Base-by-base conservation (phyloP, 1,140 invertebrate genomes). In the Hylaeus anthracinus region DNA sequence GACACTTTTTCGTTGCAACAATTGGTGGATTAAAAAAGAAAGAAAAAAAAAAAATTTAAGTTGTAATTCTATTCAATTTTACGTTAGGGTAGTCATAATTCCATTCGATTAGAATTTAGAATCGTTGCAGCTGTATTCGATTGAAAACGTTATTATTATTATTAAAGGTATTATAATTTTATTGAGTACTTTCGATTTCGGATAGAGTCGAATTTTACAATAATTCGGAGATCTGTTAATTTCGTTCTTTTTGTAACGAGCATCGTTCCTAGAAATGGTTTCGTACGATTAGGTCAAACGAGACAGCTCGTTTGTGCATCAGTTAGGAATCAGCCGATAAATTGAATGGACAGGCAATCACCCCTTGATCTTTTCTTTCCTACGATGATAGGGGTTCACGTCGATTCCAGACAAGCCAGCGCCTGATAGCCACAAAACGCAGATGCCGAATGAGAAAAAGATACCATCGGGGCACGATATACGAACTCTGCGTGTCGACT, bases 341-440 rank as follows among this genome's bases (percentile, higher is more conserved):
- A 77, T 51, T 41, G 41, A 77, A 70, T 45, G 66, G 37, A 53
- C 55, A 71, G 45, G 56, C 56, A 78, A 78, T 78, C 66, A 71
- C 9, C 15, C 6, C 53, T 41, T 43, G 53, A 61, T 71, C 39
- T 71, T 37, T 26, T 41, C 15, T 51, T 45, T 77, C 43, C n/a
- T 14, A 51, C 55, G 53, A 45, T 45, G 53, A 60, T 14, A 43
- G n/a, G 3, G 56, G 60, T 60, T 70, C 66, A 37, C 45, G 66
- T 51, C 66, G 55, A 61, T 66, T 48, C 41, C 64, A 75, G 39
- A 45, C 39, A 53, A 43, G 26, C 10, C 15, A 26, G 14, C 63
- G 53, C 15, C 26, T 51, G 72, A 65, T 51, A 65, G 58, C 41
- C 53, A 76, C 1, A 51, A 63, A 71, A 71, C 66, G 56, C 5